Evolutionary conservation across 1,140 invertebrate species (phyloP).

Genomic region (Sitobion miscanthi): DNA sequence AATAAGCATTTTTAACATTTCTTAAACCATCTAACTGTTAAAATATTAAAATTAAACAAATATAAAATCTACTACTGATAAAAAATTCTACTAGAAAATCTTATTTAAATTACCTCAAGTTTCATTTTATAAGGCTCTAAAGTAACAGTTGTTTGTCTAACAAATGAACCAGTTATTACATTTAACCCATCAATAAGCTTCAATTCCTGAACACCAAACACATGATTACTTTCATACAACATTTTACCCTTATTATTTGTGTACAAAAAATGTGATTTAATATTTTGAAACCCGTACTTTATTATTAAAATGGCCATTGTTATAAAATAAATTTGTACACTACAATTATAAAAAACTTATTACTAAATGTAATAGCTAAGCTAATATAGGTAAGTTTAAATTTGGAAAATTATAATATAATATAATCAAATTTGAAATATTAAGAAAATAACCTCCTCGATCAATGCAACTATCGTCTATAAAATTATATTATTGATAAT

Average conservation of each 20-base stretch:
- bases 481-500: too few relatives aligned
- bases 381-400: too few relatives aligned
- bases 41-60: neutral
- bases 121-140: conserved; percentile 17
- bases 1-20: neutral
- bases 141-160: neutral
- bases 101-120: conserved; percentile 13
- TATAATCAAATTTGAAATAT: too few relatives aligned
- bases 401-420: too few relatives aligned
- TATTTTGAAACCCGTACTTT: neutral
- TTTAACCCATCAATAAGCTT: conserved; percentile 2
- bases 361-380: too few relatives aligned
- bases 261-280: neutral
- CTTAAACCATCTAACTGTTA: neutral
- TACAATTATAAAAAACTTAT: too few relatives aligned
- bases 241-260: neutral
- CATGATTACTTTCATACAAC: conserved; percentile 15
- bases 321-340: too few relatives aligned
- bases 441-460: too few relatives aligned
- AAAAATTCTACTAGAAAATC: neutral
- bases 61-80: neutral
- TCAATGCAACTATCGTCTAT: too few relatives aligned
- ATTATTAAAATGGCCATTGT: neutral
- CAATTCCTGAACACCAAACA: neutral
- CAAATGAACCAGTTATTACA: conserved; percentile 13